Evolutionary conservation across 1,140 invertebrate genomes (phyloP).

Genomic region (Panulirus ornatus): DNA sequence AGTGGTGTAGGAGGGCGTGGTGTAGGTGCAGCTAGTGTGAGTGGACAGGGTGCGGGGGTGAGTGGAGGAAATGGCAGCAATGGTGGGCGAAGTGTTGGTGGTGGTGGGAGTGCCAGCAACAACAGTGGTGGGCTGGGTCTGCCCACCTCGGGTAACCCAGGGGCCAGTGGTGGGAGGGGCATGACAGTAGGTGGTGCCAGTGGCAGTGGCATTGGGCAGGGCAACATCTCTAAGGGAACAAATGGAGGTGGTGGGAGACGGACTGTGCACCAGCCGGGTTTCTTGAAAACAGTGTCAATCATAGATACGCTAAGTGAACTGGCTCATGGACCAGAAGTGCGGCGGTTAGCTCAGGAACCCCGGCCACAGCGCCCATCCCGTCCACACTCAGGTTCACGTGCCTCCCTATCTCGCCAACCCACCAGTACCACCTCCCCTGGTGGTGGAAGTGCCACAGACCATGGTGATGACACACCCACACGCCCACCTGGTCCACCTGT

Average conservation of each 20-base stretch:
- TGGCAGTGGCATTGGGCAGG: conserved; percentile 2
- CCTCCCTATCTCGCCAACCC: conserved; percentile 29
- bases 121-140: conserved; percentile 31
- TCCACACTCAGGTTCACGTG: conserved; percentile 51
- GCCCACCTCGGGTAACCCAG: background rate
- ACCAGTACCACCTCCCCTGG: conserved; percentile 26
- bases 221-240: conserved; percentile 20
- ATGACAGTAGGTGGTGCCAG: conserved; percentile 37
- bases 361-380: conserved; percentile 37
- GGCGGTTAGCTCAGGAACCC: conserved; percentile 62
- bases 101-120: background rate
- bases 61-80: conserved; percentile 49
- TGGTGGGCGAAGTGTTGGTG: conserved; percentile 23
- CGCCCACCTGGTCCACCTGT: conserved; percentile 69
- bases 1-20: conserved; percentile 60
- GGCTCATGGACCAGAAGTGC: conserved; percentile 57
- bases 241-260: conserved; percentile 35
- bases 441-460: conserved; percentile 30
- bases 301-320: conserved; percentile 63
- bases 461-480: conserved; percentile 46
- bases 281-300: conserved; percentile 64
- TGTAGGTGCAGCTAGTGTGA: conserved; percentile 16
- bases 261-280: conserved; percentile 51
- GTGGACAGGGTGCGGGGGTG: background rate
- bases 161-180: conserved; percentile 30